Percentiles rank a stretch among this genome's conserved stretches.
These are phyloP conservation scores for Echeneis naucrates DNA, from an alignment of 2,797 vertebrate genomes.

Conservation along the genomic window DNA sequence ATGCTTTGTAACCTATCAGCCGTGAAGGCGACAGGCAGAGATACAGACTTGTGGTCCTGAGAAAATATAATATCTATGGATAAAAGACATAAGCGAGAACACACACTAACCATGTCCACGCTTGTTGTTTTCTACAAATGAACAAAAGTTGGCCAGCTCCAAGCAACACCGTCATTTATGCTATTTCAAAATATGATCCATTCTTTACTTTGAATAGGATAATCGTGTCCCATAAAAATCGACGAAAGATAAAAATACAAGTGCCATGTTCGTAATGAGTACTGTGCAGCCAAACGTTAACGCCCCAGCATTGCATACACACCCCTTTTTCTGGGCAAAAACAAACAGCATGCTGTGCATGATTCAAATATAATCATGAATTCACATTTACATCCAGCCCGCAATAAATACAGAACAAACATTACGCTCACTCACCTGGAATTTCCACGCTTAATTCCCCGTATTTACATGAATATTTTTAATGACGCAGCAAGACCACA, in stretches of 20 bases:
- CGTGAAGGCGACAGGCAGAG: neutral
- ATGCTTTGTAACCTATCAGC: conserved; percentile 7
- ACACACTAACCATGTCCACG: conserved; percentile 3
- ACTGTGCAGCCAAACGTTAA: conserved; percentile 82
- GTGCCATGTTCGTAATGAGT: conserved; percentile 50
- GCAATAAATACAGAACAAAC: conserved; percentile 31
- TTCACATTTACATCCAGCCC: conserved; percentile 13
- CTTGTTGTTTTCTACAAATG: conserved; percentile 51
- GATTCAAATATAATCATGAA: conserved; percentile 53
- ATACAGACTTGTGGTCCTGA: neutral
- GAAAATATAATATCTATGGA: neutral
- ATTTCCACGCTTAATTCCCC: conserved; percentile 72
- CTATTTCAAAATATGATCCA: neutral
- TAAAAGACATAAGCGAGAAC: neutral
- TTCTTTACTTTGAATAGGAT: neutral
- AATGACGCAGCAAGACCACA: conserved; percentile 94
- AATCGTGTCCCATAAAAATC: conserved; percentile 1
- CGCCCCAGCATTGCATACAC: conserved; percentile 86
- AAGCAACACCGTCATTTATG: conserved; percentile 7
- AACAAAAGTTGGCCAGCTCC: conserved; percentile 61
- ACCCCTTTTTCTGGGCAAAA: conserved; percentile 83
- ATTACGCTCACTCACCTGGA: conserved; percentile 70
- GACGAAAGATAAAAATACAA: conserved; percentile 14
- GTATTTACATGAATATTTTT: conserved; percentile 89
- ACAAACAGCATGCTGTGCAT: conserved; percentile 75